Conservation (phyloP, 2,113 vertebrate genomes). For the Zonotrichia leucophrys region DNA sequence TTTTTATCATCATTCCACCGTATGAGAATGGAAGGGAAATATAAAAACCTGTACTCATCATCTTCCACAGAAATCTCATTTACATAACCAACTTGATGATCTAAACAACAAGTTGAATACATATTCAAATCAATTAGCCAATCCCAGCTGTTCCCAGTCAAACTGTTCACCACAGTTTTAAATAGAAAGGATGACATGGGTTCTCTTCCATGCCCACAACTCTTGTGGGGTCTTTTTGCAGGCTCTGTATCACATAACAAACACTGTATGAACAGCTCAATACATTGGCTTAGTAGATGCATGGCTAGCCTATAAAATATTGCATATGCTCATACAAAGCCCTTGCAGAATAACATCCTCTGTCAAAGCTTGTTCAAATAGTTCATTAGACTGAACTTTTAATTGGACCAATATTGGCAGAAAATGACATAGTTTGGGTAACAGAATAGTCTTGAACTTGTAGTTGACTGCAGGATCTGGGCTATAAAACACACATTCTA, state of each 20-base stretch:
- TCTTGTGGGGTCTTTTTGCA: neutral
- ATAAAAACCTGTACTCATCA: neutral
- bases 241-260: neutral
- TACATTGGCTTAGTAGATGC: neutral
- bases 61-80: neutral
- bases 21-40: neutral
- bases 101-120: slow-evolving; percentile 14
- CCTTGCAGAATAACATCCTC: neutral
- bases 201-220: neutral
- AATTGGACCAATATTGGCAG: neutral
- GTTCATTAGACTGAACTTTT: neutral
- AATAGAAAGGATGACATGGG: neutral
- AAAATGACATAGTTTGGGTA: neutral
- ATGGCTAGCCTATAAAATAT: neutral
- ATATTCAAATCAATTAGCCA: slow-evolving; percentile 20
- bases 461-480: neutral
- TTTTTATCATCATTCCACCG: neutral
- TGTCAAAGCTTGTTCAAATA: neutral
- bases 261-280: neutral
- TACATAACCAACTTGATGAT: neutral
- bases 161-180: neutral
- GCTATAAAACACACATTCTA: neutral
- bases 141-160: slow-evolving; percentile 31
- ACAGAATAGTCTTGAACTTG: neutral
- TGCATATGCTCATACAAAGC: neutral